Conservation (phyloP, 2,888 invertebrate genomes). For the Phymatocera aterrima region DNA sequence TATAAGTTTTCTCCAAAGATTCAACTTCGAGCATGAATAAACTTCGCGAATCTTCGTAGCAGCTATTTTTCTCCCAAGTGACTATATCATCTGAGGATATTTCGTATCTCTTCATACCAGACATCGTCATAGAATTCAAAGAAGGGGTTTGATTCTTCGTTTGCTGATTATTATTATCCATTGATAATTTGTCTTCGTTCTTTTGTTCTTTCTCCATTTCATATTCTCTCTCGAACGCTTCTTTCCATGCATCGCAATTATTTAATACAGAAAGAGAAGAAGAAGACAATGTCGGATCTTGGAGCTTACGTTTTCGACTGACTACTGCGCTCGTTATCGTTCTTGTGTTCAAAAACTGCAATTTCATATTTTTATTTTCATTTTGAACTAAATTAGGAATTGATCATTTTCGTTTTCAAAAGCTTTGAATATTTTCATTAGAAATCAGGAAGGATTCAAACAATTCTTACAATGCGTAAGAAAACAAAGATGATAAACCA, state of each 20-base stretch:
- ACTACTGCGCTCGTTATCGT: constrained; percentile 38
- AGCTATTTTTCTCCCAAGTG: constrained; percentile 53
- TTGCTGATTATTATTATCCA: not conserved
- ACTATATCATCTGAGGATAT: constrained; percentile 58
- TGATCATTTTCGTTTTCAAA: too few species aligned
- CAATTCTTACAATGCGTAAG: too few species aligned
- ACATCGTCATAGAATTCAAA: constrained; percentile 38
- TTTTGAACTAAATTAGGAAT: too few species aligned
- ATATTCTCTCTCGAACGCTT: not conserved
- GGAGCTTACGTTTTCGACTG: constrained; percentile 16
- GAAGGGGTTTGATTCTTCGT: not conserved
- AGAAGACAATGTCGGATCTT: not conserved
- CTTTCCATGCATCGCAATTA: constrained; percentile 23
- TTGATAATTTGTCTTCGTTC: not conserved
- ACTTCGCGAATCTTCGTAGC: constrained; percentile 38
- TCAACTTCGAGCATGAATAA: constrained; percentile 47
- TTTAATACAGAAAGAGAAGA: not conserved
- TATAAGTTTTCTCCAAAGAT: constrained; percentile 44
- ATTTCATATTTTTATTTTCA: too few species aligned
- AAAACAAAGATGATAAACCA: too few species aligned
- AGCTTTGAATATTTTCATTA: too few species aligned
- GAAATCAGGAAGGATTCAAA: too few species aligned
- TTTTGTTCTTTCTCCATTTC: not conserved
- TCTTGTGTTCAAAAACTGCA: constrained; percentile 48
- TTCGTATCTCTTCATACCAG: constrained; percentile 51